Conservation (phyloP, 2,113 vertebrate genomes). For the Ammodytes marinus region DNA sequence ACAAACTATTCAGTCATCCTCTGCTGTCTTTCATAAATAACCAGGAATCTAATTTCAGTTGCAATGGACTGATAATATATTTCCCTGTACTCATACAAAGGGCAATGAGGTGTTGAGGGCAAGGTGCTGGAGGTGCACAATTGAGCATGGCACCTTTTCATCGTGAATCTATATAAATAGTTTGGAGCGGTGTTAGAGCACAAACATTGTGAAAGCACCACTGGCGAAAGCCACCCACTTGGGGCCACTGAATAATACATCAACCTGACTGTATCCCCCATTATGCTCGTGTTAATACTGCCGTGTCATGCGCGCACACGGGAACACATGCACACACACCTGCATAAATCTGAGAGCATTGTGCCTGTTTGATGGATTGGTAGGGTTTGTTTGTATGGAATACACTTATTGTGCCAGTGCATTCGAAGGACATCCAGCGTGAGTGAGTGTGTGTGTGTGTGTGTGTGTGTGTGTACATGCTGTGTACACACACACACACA, state of each 20-base stretch:
- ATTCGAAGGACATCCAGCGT: constrained; percentile 32
- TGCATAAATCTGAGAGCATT: constrained; percentile 21
- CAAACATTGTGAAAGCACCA: constrained; percentile 62
- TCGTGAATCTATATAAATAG: constrained; percentile 46
- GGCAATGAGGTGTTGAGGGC: background rate
- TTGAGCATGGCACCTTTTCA: constrained; percentile 49
- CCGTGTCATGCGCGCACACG: constrained; percentile 3
- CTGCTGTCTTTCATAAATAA: background rate
- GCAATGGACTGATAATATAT: background rate
- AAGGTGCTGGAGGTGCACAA: background rate
- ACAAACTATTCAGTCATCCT: background rate
- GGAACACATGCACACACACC: constrained; percentile 34
- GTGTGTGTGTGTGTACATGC: constrained; percentile 54
- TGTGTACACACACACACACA: background rate
- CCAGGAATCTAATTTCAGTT: constrained; percentile 9
- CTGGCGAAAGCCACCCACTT: constrained; percentile 63
- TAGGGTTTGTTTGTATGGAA: constrained; percentile 45
- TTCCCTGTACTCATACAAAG: background rate
- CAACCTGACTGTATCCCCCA: constrained; percentile 56
- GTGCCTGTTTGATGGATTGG: constrained; percentile 28
- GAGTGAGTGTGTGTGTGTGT: constrained; percentile 57
- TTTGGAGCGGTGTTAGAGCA: constrained; percentile 45
- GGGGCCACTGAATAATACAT: constrained; percentile 79
- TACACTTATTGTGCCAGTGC: constrained; percentile 29
- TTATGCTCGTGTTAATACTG: constrained; percentile 61